phyloP scores from a whole-genome alignment of 2,797 vertebrate species.

The Eidolon dupreanum region DNA sequence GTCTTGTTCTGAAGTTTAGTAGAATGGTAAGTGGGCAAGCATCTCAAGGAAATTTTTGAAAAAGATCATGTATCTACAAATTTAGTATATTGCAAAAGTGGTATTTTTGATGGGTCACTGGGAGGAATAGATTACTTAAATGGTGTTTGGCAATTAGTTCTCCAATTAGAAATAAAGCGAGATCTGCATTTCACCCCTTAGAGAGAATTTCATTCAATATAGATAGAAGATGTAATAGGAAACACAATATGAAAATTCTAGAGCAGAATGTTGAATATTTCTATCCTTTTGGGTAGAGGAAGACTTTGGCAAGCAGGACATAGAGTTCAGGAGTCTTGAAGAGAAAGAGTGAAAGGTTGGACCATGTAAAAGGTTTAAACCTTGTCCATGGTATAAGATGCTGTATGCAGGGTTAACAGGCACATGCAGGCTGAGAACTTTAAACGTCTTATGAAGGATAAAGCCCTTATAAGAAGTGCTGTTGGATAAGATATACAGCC shows the following conservation, averaged over 20 bases:
- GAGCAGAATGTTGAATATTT: background rate
- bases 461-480: background rate
- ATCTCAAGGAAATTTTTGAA: background rate
- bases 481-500: background rate
- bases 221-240: background rate
- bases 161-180: background rate
- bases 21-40: background rate
- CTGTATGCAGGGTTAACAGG: background rate
- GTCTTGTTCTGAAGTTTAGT: background rate
- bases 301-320: background rate
- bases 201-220: background rate
- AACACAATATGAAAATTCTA: background rate
- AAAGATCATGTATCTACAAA: background rate
- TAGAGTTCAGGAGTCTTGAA: background rate
- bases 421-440: background rate
- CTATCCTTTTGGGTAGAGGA: background rate
- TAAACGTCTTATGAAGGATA: background rate
- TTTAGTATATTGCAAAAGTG: background rate
- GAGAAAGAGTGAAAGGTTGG: background rate
- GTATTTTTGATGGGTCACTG: background rate
- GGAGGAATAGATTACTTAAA: background rate
- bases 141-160: background rate
- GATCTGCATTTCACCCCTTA: background rate
- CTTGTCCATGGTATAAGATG: background rate
- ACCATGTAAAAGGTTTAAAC: background rate